These are phyloP conservation scores for Drosophila mercatorum DNA, from an alignment of 2,888 invertebrate species.

Conservation along the genomic window DNA sequence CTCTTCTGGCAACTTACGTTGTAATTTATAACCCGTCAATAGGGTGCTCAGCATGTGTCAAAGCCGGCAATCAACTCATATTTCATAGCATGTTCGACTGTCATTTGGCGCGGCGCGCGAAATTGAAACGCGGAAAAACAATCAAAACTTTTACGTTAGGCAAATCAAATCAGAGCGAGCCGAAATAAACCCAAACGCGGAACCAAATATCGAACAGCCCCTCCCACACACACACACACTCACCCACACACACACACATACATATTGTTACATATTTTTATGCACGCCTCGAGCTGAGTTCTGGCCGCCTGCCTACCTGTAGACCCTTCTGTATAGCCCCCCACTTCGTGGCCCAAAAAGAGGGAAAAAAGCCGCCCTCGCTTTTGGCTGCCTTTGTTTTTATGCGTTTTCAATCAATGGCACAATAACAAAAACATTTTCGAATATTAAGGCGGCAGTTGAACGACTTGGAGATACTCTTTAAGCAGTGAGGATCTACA, in stretches of 20 bases:
- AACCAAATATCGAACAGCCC: constrained; percentile 41
- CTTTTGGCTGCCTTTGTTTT: constrained; percentile 58
- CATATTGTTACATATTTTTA: constrained; percentile 9
- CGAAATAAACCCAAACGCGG: constrained; percentile 17
- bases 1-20: constrained; percentile 15
- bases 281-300: constrained; percentile 5
- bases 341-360: not conserved
- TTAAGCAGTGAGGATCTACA: not conserved
- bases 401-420: constrained; percentile 78
- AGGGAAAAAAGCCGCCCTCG: not conserved
- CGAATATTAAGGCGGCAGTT: too few relatives aligned
- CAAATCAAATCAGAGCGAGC: constrained; percentile 22
- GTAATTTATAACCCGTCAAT: constrained; percentile 60
- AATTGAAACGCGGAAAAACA: constrained; percentile 77
- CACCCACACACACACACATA: constrained; percentile 17
- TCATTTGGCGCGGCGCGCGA: constrained; percentile 57
- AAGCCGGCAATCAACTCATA: constrained; percentile 72
- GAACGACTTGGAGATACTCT: not conserved
- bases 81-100: constrained; percentile 74
- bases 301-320: constrained; percentile 10
- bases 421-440: constrained; percentile 39
- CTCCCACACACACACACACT: constrained; percentile 14
- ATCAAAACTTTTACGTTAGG: constrained; percentile 69
- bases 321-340: not conserved
- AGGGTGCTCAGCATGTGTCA: constrained; percentile 27